A percentile compares a stretch with the other conserved stretches of the same genome.
These are phyloP conservation scores for Harpagifer antarcticus DNA, from an alignment of 2,797 vertebrate genomes.

Conservation along the genomic window DNA sequence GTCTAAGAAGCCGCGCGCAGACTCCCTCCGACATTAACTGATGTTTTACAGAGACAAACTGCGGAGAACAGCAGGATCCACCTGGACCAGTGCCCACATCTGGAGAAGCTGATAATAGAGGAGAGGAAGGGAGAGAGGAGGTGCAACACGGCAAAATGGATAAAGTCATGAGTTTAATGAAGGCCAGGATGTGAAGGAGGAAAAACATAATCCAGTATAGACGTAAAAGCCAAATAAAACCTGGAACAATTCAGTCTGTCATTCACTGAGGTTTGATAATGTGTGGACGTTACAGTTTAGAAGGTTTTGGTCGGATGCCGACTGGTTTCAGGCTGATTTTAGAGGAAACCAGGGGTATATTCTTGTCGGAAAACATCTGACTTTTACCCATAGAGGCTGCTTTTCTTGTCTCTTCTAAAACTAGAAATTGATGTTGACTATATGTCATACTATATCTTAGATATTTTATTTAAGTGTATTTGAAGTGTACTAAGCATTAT, in stretches of 20 bases:
- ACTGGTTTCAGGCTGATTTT: background rate
- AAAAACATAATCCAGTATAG: background rate
- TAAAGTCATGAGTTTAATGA: slow-evolving; percentile 16
- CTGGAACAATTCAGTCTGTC: slow-evolving; percentile 19
- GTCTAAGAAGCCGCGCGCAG: slow-evolving; percentile 33
- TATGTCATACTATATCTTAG: too few relatives aligned
- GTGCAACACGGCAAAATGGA: slow-evolving; percentile 21
- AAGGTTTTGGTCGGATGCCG: background rate
- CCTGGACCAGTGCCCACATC: slow-evolving; percentile 69
- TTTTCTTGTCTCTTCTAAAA: too few relatives aligned
- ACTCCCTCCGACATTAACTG: slow-evolving; percentile 61
- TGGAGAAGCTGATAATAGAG: slow-evolving; percentile 61
- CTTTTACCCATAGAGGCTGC: too few relatives aligned
- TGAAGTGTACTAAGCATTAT: too few relatives aligned
- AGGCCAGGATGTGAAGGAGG: slow-evolving; percentile 1
- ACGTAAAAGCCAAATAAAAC: slow-evolving; percentile 27
- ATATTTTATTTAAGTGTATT: too few relatives aligned
- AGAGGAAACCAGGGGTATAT: too few relatives aligned
- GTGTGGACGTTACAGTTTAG: slow-evolving; percentile 7
- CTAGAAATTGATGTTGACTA: too few relatives aligned
- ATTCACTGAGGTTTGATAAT: slow-evolving; percentile 19
- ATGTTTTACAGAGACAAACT: slow-evolving; percentile 74
- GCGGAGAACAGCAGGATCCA: slow-evolving; percentile 64
- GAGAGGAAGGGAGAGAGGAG: slow-evolving; percentile 36
- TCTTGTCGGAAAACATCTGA: too few relatives aligned